Evolutionary conservation across 2,888 invertebrate genomes (phyloP).

Genomic region (Microplitis deprimator): DNA sequence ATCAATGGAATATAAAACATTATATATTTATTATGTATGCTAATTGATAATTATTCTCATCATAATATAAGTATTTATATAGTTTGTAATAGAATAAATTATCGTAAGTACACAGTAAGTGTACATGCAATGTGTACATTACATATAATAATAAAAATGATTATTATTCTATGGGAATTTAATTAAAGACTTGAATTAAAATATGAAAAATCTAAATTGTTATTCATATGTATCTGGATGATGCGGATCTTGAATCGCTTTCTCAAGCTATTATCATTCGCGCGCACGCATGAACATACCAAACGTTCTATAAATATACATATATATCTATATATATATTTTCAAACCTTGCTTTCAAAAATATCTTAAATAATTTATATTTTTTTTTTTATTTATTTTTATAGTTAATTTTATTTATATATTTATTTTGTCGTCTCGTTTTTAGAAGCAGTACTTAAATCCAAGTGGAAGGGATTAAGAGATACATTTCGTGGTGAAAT

Average conservation of each 20-base stretch:
- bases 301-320: constrained; percentile 21
- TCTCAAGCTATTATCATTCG: constrained; percentile 28
- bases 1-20: too few relatives aligned
- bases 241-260: constrained; percentile 8
- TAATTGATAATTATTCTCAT: too few relatives aligned
- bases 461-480: constrained; percentile 69
- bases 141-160: too few relatives aligned
- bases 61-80: too few relatives aligned
- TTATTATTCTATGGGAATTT: too few relatives aligned
- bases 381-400: background rate
- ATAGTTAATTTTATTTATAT: background rate
- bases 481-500: constrained; percentile 69
- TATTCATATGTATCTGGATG: constrained; percentile 2
- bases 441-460: constrained; percentile 63
- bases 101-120: too few relatives aligned
- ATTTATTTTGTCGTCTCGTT: constrained; percentile 31
- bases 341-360: constrained; percentile 10
- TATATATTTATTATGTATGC: too few relatives aligned
- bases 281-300: constrained; percentile 45
- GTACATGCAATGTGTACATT: too few relatives aligned
- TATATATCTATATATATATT: constrained; percentile 25
- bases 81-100: too few relatives aligned
- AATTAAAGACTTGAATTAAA: background rate
- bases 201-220: background rate
- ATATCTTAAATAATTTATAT: background rate